Percentiles rank a stretch among this genome's conserved stretches.
These are phyloP conservation scores for Tachystola acroxantha DNA, from an alignment of 2,888 invertebrate species.

Conservation along the genomic window DNA sequence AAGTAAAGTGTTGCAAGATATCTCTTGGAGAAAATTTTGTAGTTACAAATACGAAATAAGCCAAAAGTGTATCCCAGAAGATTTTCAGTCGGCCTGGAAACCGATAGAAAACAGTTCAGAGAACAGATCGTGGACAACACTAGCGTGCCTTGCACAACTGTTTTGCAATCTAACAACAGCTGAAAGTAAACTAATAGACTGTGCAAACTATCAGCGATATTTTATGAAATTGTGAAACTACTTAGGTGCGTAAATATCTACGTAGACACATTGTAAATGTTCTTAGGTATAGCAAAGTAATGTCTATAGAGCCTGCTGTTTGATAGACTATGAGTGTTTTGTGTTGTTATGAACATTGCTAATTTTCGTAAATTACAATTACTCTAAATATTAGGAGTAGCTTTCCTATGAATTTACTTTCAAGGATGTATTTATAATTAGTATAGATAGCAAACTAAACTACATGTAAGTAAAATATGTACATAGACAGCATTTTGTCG, in stretches of 20 bases:
- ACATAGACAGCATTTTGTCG: too few relatives aligned
- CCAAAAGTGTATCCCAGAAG: constrained; percentile 4
- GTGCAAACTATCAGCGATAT: constrained; percentile 25
- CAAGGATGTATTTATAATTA: too few relatives aligned
- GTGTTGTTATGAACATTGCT: background rate
- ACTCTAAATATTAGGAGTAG: too few relatives aligned
- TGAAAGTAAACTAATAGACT: constrained; percentile 23
- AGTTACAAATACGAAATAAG: constrained; percentile 9
- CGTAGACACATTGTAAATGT: constrained; percentile 30
- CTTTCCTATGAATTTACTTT: too few relatives aligned
- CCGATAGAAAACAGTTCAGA: constrained; percentile 15
- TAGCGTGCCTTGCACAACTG: constrained; percentile 13
- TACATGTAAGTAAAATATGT: too few relatives aligned
- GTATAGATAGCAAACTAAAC: too few relatives aligned
- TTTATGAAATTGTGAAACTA: constrained; percentile 25
- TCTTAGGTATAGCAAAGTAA: constrained; percentile 22
- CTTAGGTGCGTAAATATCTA: constrained; percentile 38
- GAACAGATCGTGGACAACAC: constrained; percentile 13
- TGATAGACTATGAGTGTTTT: background rate
- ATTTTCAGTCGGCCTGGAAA: constrained; percentile 24
- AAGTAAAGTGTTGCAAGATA: constrained; percentile 2
- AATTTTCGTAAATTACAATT: too few relatives aligned
- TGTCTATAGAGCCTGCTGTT: constrained; percentile 4
- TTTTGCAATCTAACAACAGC: constrained; percentile 14
- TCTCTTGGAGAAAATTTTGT: constrained; percentile 23